Evolutionary conservation across 2,888 invertebrate species (phyloP).

Genomic region (Ceramica pisi): DNA sequence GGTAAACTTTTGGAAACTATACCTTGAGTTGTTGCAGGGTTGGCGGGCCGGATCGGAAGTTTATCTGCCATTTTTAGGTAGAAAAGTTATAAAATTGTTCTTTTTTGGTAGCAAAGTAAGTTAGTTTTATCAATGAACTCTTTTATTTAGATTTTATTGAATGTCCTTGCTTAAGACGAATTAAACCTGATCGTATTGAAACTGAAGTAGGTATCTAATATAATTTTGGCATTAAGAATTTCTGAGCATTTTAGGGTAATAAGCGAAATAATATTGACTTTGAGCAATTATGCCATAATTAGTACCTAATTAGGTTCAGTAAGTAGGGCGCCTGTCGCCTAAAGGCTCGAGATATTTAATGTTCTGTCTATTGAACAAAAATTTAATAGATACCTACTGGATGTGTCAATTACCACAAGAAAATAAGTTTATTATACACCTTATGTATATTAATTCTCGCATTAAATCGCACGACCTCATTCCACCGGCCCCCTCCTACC

Average conservation of each 20-base stretch:
- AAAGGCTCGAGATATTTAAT: neutral
- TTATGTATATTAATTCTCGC: no score
- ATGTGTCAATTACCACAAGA: neutral
- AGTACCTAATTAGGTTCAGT: neutral
- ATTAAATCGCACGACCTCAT: no score
- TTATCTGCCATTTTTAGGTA: neutral
- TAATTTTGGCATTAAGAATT: slow-evolving; percentile 1
- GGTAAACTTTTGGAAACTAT: slow-evolving; percentile 49
- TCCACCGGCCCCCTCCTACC: no score
- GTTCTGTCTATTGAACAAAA: neutral
- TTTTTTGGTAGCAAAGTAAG: neutral
- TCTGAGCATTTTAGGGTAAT: neutral
- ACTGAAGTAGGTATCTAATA: neutral
- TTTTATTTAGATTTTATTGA: neutral
- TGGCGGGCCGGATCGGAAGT: neutral
- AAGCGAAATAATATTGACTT: neutral
- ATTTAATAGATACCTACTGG: neutral
- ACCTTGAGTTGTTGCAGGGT: slow-evolving; percentile 34
- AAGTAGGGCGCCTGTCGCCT: neutral
- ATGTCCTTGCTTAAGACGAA: neutral
- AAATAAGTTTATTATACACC: no score
- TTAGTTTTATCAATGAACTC: neutral
- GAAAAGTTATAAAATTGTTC: neutral
- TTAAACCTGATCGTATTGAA: neutral
- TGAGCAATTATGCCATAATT: slow-evolving; percentile 18